Conservation (phyloP, 2,888 invertebrate genomes). For the Adineta ricciae region DNA sequence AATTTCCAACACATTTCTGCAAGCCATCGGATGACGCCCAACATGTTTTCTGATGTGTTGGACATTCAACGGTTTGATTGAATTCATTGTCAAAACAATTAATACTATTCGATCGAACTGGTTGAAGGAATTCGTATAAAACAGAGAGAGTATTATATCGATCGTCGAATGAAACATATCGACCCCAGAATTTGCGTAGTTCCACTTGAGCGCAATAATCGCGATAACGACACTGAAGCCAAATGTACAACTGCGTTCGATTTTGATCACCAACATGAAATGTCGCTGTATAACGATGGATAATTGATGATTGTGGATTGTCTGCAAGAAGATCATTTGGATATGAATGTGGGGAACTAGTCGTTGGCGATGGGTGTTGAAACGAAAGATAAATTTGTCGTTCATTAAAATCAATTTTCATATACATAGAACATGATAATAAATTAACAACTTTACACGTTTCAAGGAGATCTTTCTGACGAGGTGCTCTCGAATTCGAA, state of each 20-base stretch:
- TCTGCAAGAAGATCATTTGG: neutral
- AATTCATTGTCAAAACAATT: neutral
- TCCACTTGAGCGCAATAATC: neutral
- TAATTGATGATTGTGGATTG: neutral
- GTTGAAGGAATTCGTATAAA: neutral
- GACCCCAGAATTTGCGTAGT: neutral
- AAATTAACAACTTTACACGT: neutral
- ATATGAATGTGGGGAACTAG: neutral
- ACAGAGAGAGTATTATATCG: neutral
- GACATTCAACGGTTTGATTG: neutral
- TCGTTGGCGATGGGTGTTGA: neutral
- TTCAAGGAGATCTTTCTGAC: neutral
- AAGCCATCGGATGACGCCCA: neutral
- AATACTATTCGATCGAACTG: neutral
- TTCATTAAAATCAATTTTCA: neutral
- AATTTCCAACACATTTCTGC: neutral
- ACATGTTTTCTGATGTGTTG: neutral
- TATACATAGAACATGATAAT: neutral
- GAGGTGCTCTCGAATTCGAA: neutral
- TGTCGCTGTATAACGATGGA: neutral
- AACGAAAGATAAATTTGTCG: neutral
- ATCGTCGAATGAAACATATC: neutral
- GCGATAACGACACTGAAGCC: neutral
- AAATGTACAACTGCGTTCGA: neutral
- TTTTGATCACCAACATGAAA: neutral